Evolutionary conservation across 2,797 vertebrate genomes (phyloP).

Genomic region (Mormyrus proboscirostris): DNA sequence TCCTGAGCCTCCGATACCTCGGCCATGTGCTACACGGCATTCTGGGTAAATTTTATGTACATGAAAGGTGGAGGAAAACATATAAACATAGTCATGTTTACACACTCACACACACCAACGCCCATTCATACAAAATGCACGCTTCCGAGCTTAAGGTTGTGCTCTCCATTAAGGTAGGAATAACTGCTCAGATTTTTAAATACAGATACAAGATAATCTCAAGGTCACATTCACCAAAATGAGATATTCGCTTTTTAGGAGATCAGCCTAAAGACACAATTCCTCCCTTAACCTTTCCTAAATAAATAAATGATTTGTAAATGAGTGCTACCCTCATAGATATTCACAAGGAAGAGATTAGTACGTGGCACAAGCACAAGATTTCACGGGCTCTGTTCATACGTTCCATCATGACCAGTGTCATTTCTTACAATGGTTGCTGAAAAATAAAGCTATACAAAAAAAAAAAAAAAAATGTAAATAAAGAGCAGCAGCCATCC

Average conservation of each 20-base stretch:
- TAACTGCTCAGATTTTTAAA: neutral
- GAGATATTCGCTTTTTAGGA: neutral
- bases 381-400: neutral
- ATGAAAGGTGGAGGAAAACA: neutral
- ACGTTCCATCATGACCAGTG: neutral
- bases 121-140: neutral
- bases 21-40: neutral
- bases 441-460: too few relatives aligned
- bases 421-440: neutral
- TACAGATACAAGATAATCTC: neutral
- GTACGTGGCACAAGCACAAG: neutral
- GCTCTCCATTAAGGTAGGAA: neutral
- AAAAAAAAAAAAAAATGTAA: neutral
- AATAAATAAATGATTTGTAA: neutral
- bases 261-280: neutral
- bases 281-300: neutral
- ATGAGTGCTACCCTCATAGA: neutral
- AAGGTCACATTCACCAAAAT: neutral
- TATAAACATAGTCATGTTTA: neutral
- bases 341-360: neutral
- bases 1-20: neutral
- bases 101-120: neutral
- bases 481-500: neutral
- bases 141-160: neutral
- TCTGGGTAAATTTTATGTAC: neutral